phyloP scores from a whole-genome alignment of 2,797 vertebrate genomes.

The Manis javanica region DNA sequence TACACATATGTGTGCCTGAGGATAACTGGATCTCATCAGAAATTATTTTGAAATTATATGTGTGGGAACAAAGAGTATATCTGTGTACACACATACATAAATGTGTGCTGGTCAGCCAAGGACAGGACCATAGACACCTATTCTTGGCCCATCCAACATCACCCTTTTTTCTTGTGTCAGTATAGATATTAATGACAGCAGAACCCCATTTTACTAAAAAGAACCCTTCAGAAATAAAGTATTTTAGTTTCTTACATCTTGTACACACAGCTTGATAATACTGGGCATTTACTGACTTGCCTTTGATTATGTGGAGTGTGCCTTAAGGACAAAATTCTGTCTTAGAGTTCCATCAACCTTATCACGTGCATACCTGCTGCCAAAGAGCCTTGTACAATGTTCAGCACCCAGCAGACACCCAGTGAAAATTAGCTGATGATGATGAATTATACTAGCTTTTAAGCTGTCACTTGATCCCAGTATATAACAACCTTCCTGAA shows the following conservation, averaged over 20 bases:
- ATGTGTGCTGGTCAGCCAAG: neutral
- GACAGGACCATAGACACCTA: neutral
- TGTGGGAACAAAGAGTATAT: neutral
- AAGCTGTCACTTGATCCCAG: slow-evolving; percentile 79
- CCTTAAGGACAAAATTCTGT: slow-evolving; percentile 31
- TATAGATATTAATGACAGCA: neutral
- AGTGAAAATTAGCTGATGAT: slow-evolving; percentile 77
- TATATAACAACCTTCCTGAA: slow-evolving; percentile 76
- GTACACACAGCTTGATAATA: slow-evolving; percentile 30
- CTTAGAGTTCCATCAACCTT: slow-evolving; percentile 59
- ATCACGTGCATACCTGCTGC: slow-evolving; percentile 58
- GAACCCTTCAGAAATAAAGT: neutral
- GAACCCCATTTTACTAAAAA: neutral
- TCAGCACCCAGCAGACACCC: slow-evolving; percentile 72
- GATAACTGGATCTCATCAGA: neutral
- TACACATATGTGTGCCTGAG: neutral
- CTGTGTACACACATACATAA: neutral
- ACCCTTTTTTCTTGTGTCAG: neutral
- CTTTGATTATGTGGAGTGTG: neutral
- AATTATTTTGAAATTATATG: neutral
- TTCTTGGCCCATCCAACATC: neutral
- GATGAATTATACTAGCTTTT: slow-evolving; percentile 81
- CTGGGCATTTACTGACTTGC: neutral
- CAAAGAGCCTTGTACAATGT: slow-evolving; percentile 48
- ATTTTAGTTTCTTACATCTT: slow-evolving; percentile 26